Conservation (phyloP, 2,888 invertebrate species). For the Pantelozetes paolii region DNA sequence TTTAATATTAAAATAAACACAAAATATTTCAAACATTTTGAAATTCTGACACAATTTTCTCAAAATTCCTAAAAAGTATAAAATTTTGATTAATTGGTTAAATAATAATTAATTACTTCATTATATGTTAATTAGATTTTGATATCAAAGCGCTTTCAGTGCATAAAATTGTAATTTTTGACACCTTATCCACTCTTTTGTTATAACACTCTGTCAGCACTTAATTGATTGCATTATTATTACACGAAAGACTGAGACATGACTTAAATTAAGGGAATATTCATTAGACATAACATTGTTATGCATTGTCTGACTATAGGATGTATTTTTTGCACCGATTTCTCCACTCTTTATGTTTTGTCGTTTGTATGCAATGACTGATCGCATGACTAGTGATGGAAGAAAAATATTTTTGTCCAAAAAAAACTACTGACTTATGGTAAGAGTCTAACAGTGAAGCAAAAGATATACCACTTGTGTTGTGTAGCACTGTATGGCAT, state of each 20-base stretch:
- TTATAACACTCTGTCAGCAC: neutral
- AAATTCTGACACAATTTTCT: no score
- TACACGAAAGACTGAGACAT: neutral
- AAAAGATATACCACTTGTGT: conserved; percentile 20
- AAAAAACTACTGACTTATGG: conserved; percentile 1
- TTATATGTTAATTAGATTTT: no score
- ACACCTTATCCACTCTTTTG: no score
- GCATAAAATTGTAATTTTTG: no score
- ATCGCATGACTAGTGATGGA: conserved; percentile 33
- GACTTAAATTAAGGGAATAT: conserved; percentile 21
- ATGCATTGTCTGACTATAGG: neutral
- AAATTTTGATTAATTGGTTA: no score
- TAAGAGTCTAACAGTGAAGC: neutral
- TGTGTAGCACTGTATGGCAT: neutral
- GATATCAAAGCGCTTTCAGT: no score
- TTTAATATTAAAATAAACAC: no score
- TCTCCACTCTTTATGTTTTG: neutral
- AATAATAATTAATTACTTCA: no score
- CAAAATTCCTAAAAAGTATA: no score
- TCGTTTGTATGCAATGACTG: neutral
- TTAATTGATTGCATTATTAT: neutral
- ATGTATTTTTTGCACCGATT: neutral
- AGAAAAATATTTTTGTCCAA: conserved; percentile 30
- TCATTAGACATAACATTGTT: neutral
- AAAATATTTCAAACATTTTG: no score